Conservation (phyloP, 2,888 invertebrate genomes). For the Torymus aiolomorphi region DNA sequence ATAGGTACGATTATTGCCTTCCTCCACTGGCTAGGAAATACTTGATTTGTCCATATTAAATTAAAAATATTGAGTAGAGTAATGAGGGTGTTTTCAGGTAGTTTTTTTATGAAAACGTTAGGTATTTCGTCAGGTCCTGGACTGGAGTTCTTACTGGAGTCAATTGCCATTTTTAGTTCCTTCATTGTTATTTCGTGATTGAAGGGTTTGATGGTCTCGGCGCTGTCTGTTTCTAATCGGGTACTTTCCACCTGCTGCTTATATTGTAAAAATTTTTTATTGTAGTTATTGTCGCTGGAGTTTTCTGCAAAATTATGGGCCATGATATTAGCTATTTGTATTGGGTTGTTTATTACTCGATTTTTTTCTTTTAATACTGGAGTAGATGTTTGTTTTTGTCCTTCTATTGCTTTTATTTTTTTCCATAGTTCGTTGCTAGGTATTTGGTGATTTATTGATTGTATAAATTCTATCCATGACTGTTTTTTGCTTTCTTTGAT, state of each 20-base stretch:
- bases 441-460: conserved; percentile 26
- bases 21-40: no score
- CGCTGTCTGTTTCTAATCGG: not conserved
- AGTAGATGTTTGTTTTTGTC: not conserved
- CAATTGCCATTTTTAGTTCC: conserved; percentile 26
- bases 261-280: conserved; percentile 12
- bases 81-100: conserved; percentile 17
- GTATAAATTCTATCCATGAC: conserved; percentile 49
- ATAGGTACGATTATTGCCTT: no score
- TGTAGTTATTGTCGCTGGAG: conserved; percentile 31
- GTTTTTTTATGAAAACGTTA: conserved; percentile 49
- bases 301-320: conserved; percentile 24
- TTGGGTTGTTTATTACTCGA: not conserved
- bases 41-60: no score
- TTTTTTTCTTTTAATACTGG: conserved; percentile 10
- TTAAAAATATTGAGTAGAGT: conserved; percentile 52
- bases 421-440: conserved; percentile 40
- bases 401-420: conserved; percentile 51
- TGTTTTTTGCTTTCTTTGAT: conserved; percentile 49
- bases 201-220: not conserved
- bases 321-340: conserved; percentile 32
- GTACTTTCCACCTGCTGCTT: not conserved
- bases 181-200: conserved; percentile 37
- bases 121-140: conserved; percentile 55
- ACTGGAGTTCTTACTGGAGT: conserved; percentile 29